These are phyloP conservation scores for Zonitis immaculata DNA, from an alignment of 2,888 invertebrate species.

Conservation along the genomic window DNA sequence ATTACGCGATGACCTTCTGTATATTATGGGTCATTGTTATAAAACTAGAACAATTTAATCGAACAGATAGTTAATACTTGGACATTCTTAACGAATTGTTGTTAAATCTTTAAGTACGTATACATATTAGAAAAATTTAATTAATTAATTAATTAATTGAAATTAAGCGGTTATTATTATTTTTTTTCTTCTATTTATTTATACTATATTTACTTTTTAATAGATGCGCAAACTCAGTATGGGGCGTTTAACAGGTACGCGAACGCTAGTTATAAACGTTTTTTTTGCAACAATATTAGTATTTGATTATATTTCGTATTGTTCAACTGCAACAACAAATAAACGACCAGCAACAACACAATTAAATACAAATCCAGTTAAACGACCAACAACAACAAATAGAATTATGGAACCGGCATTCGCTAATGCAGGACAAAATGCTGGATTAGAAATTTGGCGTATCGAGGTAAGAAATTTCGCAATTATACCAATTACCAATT, in stretches of 20 bases:
- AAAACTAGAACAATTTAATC: conserved; percentile 20
- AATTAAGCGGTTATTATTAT: not conserved
- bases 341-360: conserved; percentile 18
- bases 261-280: conserved; percentile 18
- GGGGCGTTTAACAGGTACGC: conserved; percentile 15
- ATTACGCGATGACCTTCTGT: conserved; percentile 24
- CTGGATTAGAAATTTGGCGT: conserved; percentile 74
- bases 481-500: not conserved
- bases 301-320: conserved; percentile 17
- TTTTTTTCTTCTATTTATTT: conserved; percentile 3
- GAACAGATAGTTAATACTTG: conserved; percentile 11
- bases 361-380: conserved; percentile 18
- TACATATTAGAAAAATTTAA: too few relatives aligned
- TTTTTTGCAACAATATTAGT: conserved; percentile 17
- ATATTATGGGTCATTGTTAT: conserved; percentile 28
- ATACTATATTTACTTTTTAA: conserved; percentile 17
- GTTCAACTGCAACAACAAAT: conserved; percentile 13
- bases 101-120: too few relatives aligned
- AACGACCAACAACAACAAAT: conserved; percentile 20
- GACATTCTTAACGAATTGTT: not conserved
- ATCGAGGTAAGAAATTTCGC: conserved; percentile 64
- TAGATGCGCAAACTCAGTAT: conserved; percentile 27
- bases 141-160: too few relatives aligned
- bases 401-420: conserved; percentile 63
- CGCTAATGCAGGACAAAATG: conserved; percentile 60